Conservation (phyloP, 2,888 invertebrate genomes). For the Epiblema foenella region DNA sequence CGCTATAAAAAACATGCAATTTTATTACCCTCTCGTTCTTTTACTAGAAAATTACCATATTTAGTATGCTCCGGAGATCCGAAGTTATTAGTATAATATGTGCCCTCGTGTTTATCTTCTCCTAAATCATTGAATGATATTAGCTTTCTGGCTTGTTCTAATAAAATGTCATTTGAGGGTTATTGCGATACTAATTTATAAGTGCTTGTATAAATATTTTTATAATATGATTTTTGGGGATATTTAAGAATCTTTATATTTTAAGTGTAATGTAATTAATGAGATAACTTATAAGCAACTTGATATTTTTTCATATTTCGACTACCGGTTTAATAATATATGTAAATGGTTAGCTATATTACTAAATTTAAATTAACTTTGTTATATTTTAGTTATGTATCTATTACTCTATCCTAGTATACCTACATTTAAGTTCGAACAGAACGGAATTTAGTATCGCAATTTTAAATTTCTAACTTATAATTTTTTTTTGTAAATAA, state of each 20-base stretch:
- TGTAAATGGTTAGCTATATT: too few relatives aligned
- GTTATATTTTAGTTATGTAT: too few relatives aligned
- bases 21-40: constrained; percentile 46
- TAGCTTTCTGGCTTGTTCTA: constrained; percentile 16
- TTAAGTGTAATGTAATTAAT: constrained; percentile 2
- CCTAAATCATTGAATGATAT: constrained; percentile 29
- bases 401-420: too few relatives aligned
- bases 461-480: too few relatives aligned
- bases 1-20: constrained; percentile 47
- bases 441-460: too few relatives aligned
- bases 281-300: not conserved
- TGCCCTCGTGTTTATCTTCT: constrained; percentile 36
- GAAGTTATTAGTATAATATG: constrained; percentile 39
- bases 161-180: constrained; percentile 18
- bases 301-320: not conserved
- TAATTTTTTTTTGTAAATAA: too few relatives aligned
- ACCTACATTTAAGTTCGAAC: too few relatives aligned
- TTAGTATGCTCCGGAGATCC: constrained; percentile 44
- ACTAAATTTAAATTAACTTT: too few relatives aligned
- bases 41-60: constrained; percentile 47
- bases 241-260: not conserved
- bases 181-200: constrained; percentile 7
- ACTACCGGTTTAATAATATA: not conserved
- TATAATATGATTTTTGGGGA: not conserved
- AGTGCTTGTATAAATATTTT: constrained; percentile 21